Base-by-base conservation (phyloP, 2,797 vertebrate species). In the Ispidina lecontei region DNA sequence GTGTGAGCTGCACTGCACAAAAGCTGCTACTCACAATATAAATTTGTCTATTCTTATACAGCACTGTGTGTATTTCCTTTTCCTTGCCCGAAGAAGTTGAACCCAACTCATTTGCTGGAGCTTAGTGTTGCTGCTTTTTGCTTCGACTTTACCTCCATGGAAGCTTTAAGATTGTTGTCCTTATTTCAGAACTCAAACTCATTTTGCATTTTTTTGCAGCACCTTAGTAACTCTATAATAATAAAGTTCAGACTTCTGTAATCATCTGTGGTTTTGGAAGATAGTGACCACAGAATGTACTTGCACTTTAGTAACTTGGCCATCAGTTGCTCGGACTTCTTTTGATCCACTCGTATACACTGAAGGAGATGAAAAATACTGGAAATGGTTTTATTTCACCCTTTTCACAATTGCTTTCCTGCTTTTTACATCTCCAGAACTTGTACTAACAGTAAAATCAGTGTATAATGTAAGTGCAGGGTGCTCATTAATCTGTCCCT, bases 201-300 rank as follows among this genome's bases (percentile, higher is more conserved):
- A n/a, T 43, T 70, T 73, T 69, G 26, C 4, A 1, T 31, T 23
- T 68, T 54, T 78, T 58, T 62, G 20, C 23, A 44, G 16, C 33
- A 51, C 37, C 14, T 58, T 65, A 68, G 56, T 64, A 60, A 26
- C 19, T 85, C 10, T 75, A 1, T 69, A 49, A 31, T 51, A 89
- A 49, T 20, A 17, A 0, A 21, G 10, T 67, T 87, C 25, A 44
- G 31, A 7, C 7, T 59, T 69, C 4, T 19, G 17, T 54, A n/a
- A 46, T 71, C 35, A 46, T 41, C 35, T 79, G 18, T 1, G 2
- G 3, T 29, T 73, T 31, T 79, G 39, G 43, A 76, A 20, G 13
- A 1, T 55, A 29, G 28, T 1, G 7, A 5, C 26, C 5, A 25
- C 23, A n/a, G 64, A 56, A 46, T 1, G 2, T 41, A 14, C 4